Evolutionary conservation across 1,140 invertebrate species (phyloP), one percentile per base, ranked within the genome.

Genomic region (Uloborus diversus): DNA sequence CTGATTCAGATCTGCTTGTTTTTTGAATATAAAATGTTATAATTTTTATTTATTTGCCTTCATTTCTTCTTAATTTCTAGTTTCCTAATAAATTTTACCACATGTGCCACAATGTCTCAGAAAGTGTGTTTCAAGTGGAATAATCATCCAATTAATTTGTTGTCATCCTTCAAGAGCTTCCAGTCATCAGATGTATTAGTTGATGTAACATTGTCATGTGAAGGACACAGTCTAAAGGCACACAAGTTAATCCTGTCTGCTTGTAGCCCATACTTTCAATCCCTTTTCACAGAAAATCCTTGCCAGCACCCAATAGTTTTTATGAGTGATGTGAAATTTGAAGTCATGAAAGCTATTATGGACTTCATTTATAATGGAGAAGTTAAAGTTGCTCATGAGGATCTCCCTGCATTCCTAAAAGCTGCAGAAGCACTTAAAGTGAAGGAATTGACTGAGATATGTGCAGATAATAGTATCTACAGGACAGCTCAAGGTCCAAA

Each of bases 291-390:
- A 88, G 91, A 92, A 79, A 94, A 94, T 84, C 94, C 94, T 70
- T 92, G 93, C 84, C 91, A 95, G 87, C 94, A 96, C 88, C 94
- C 94, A 64, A 94, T 96, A 85, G 92, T 96, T 82, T 94, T 96
- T 87, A 89, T 96, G 82, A 95, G 94, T 89, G 94, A 96, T 90
- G 93, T 96, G 7, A 94, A 94, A 87, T 96, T 94, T 88, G 92
- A 93, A 87, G 94, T 96, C 88, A 86, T 96, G 79, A 92, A 94
- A 88, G 94, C 94, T 70, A 94, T 96, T 92, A 93, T 96, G 90
- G 93, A 95, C 86, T 96, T 96, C 84, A 96, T 96, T 94, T 97
- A 96, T 88, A 90, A 93, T 84, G 95, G 95, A 59, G 94, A 96
- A 90, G 94, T 96, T 33, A 96, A 96, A 88, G 94, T 97, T 86